phyloP scores from a whole-genome alignment of 2,888 invertebrate genomes.

The Andrena camellia region DNA sequence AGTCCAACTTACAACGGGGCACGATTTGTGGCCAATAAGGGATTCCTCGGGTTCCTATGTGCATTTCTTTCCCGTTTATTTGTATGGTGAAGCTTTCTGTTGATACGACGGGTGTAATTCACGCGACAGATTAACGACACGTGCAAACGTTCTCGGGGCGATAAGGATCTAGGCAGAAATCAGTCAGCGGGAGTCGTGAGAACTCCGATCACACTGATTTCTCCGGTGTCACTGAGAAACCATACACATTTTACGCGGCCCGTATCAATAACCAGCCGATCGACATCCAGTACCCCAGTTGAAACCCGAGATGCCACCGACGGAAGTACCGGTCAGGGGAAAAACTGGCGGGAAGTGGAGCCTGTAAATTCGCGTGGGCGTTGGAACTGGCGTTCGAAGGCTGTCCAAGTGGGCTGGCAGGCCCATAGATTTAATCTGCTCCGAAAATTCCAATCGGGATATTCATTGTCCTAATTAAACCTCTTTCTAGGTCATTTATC shows the following conservation, averaged over 20 bases:
- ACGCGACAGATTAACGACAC: conserved; percentile 47
- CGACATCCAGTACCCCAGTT: conserved; percentile 62
- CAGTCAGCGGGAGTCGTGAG: conserved; percentile 63
- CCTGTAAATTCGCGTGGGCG: conserved; percentile 57
- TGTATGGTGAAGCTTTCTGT: neutral
- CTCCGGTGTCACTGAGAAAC: conserved; percentile 69
- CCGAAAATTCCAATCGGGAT: conserved; percentile 34
- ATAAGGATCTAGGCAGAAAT: conserved; percentile 58
- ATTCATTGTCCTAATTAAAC: neutral
- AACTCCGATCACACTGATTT: conserved; percentile 62
- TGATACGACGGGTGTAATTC: conserved; percentile 15
- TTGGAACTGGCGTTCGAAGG: conserved; percentile 44
- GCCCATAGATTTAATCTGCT: conserved; percentile 35
- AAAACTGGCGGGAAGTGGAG: conserved; percentile 28
- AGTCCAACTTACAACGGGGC: neutral
- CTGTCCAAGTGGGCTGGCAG: conserved; percentile 19
- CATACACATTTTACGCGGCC: conserved; percentile 60
- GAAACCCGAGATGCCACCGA: conserved; percentile 65
- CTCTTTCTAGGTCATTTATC: too few species aligned
- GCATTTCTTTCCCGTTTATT: conserved; percentile 28
- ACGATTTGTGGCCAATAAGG: conserved; percentile 4
- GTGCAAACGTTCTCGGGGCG: conserved; percentile 25
- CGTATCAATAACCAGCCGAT: conserved; percentile 62
- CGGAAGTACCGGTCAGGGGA: conserved; percentile 52
- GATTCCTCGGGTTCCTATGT: conserved; percentile 33